Base-by-base conservation (phyloP, 2,797 vertebrate genomes). In the Manis pentadactyla region DNA sequence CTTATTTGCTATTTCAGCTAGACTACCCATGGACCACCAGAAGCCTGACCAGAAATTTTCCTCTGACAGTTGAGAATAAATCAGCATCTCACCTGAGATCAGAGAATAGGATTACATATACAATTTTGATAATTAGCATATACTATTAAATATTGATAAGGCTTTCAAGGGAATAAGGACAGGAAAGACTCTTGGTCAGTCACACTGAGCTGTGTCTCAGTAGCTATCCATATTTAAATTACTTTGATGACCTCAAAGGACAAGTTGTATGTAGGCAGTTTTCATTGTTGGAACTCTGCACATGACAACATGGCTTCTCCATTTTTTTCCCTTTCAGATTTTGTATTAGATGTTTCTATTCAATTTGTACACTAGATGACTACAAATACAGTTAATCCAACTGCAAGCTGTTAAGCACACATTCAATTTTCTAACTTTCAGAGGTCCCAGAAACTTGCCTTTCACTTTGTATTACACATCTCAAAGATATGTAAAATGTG, bases 91-190 rank as follows among this genome's bases (percentile, higher is more conserved):
- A 74, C 5, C 15, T 79, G 10, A 86, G 27, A 19, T 92, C 34
- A 84, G 23, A 90, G 7, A 90, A 79, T 68, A 90, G 0, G 6
- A 25, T 4, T 46, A 19, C 87, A 81, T 57, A 71, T 59, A 94
- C 51, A 39, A 57, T 34, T 29, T 27, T 74, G 8, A 18, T 87
- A 84, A 93, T 87, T 95, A 83, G 15, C 51, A 86, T 53, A 82
- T 55, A 73, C 13, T 66, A 90, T 55, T 90, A 93, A 93, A 93
- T 23, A 92, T 31, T 81, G 81, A 49, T 49, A 78, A 85, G 78
- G 3, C 2, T 90, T 96, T 89, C 42, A 49, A 94, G 55, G 93
- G 8, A 91, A 61, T 69, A 92, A 90, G 49, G 88, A 94, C 2
- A 73, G 18, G 31, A 15, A 85, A 74, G 90, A 5, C 3, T 59